Percentiles rank a stretch among this genome's conserved stretches.
phyloP scores from a whole-genome alignment of 1,140 invertebrate genomes.

The Delia radicum region DNA sequence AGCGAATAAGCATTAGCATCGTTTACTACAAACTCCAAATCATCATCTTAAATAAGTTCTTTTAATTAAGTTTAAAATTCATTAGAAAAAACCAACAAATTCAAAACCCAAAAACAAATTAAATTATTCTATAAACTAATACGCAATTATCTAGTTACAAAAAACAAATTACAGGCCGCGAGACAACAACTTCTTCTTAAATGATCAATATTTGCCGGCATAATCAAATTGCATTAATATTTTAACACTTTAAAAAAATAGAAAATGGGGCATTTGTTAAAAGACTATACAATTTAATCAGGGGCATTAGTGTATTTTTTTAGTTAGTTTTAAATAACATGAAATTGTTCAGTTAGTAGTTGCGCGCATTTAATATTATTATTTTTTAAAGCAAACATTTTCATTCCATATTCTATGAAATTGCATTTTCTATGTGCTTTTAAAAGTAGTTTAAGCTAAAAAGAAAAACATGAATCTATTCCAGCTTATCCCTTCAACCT shows the following conservation, averaged over 20 bases:
- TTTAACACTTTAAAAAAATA: not conserved
- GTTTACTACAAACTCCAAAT: not conserved
- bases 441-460: not conserved
- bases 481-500: not conserved
- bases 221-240: not conserved
- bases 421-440: constrained; percentile 12
- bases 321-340: not conserved
- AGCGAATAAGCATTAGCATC: constrained; percentile 20
- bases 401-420: constrained; percentile 21
- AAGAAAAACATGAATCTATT: not conserved
- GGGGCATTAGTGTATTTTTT: not conserved
- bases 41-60: constrained; percentile 10
- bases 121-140: constrained; percentile 17
- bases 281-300: too few relatives aligned
- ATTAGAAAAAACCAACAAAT: not conserved
- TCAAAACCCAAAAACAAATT: not conserved
- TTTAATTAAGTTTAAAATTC: not conserved
- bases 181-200: not conserved
- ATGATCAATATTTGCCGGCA: constrained; percentile 13
- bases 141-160: not conserved
- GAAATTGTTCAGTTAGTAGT: constrained; percentile 5
- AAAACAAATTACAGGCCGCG: not conserved
- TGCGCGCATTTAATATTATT: constrained; percentile 3
- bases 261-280: not conserved
- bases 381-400: not conserved